Base-by-base conservation (phyloP, 1,140 invertebrate species). In the Trypoxylus dichotomus region DNA sequence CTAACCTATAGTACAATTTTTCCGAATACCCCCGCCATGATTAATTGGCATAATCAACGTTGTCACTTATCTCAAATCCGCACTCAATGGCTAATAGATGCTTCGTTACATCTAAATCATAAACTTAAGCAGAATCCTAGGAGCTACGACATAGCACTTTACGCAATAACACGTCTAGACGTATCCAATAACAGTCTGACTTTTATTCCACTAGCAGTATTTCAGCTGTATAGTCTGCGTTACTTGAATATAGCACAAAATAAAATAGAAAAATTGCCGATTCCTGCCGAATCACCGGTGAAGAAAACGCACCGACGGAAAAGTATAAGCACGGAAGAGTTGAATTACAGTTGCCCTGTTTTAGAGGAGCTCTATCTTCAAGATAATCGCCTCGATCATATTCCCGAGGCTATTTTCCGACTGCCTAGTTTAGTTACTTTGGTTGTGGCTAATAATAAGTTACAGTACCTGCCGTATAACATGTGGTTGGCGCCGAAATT, bases 401-500 rank as follows among this genome's bases (percentile, higher is more conserved):
- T 98, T 11, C 96, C 96, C 0, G 89, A 92, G 21, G 93, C 93
- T 78, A 86, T 97, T 1, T 96, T 98, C 86, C 89, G 90, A 25
- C 88, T 99, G 54, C 95, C 96, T 0, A 87, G 91, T 0, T 87
- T 99, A 1, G 89, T 91, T 24, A 93, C 93, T 3, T 88, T 99
- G 79, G 97, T 99, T 86, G 91, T 97, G 0, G 96, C 96, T 0
- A 96, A 98, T 84, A 99, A 99, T 86, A 96, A 96, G 85, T 86
- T 99, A n/a, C 93, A 94, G 60, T 88, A 90, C 74, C 85, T 99
- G 42, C 97, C 97, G 0, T 91, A 93, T 71, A 92, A 93, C 77
- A 89, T 99, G 85, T 99, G 98, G 98, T 87, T 90, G n/a, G 91
- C 96, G 0, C 95, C 95, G 0, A 94, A 94, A 79, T 87, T 99